phyloP scores from a whole-genome alignment of 2,888 invertebrate species.

The Philereme vetulata region DNA sequence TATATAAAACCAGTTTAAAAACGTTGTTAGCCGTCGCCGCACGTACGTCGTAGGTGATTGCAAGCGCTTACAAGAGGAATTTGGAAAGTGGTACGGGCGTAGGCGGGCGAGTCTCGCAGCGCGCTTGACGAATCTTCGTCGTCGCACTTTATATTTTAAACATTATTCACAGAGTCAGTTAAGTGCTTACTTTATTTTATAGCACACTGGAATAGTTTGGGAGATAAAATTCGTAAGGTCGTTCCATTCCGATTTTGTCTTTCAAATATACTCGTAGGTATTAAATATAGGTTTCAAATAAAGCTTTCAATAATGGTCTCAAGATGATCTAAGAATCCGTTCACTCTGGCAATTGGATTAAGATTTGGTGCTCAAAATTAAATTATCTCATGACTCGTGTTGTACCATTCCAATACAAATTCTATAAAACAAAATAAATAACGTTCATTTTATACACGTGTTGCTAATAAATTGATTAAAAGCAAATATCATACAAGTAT shows the following conservation, averaged over 20 bases:
- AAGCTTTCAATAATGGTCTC: too few species aligned
- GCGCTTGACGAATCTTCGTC: slow-evolving; percentile 77
- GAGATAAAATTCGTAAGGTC: slow-evolving; percentile 11
- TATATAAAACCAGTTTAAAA: slow-evolving; percentile 54
- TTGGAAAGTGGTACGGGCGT: slow-evolving; percentile 81
- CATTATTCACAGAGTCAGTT: slow-evolving; percentile 62
- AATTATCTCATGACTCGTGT: too few species aligned
- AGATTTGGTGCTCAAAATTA: slow-evolving; percentile 2
- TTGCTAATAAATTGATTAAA: too few species aligned
- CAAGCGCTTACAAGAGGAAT: slow-evolving; percentile 78
- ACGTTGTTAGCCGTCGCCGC: slow-evolving; percentile 56
- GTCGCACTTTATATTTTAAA: slow-evolving; percentile 75
- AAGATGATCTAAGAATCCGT: slow-evolving; percentile 13
- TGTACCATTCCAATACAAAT: too few species aligned
- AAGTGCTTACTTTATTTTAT: slow-evolving; percentile 48
- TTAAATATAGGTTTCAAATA: too few species aligned
- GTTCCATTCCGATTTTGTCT: slow-evolving; percentile 21
- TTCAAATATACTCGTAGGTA: too few species aligned
- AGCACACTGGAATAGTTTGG: slow-evolving; percentile 31
- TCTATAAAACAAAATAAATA: too few species aligned
- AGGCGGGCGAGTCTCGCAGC: slow-evolving; percentile 77
- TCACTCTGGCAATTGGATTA: slow-evolving; percentile 7
- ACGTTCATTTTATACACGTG: too few species aligned
- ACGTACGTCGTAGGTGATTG: slow-evolving; percentile 74
- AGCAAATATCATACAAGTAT: not conserved